phyloP scores from a whole-genome alignment of 2,113 vertebrate genomes.

The Ranitomeya variabilis region DNA sequence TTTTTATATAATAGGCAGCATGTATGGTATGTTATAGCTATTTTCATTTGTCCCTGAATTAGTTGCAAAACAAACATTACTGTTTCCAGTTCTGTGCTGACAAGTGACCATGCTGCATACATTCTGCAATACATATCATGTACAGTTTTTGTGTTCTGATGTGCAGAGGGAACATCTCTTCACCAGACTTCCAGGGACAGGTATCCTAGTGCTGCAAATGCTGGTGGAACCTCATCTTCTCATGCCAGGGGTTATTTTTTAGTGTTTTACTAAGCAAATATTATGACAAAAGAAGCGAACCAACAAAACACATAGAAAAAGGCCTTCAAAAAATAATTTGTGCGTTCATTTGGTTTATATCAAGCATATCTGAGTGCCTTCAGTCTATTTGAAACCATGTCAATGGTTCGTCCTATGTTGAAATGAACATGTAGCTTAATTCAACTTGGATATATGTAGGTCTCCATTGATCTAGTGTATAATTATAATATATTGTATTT shows the following conservation, averaged over 20 bases:
- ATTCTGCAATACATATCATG: slow-evolving; percentile 98
- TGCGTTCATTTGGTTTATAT: slow-evolving; percentile 86
- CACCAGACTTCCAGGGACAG: slow-evolving; percentile 77
- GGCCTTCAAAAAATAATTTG: slow-evolving; percentile 73
- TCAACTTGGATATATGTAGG: slow-evolving; percentile 69
- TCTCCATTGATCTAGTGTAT: slow-evolving; percentile 67
- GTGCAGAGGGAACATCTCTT: slow-evolving; percentile 79
- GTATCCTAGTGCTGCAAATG: slow-evolving; percentile 82
- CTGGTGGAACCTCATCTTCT: slow-evolving; percentile 75
- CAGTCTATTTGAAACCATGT: slow-evolving; percentile 84
- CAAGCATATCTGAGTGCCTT: slow-evolving; percentile 91
- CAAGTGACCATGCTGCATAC: slow-evolving; percentile 92
- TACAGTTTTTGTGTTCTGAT: slow-evolving; percentile 94
- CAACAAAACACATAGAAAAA: slow-evolving; percentile 76
- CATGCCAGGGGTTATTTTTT: slow-evolving; percentile 83
- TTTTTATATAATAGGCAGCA: slow-evolving; percentile 92
- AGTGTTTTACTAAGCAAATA: slow-evolving; percentile 75
- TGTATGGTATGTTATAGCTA: slow-evolving; percentile 99
- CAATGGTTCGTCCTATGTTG: slow-evolving; percentile 87
- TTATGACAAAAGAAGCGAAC: slow-evolving; percentile 66
- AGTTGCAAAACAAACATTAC: slow-evolving; percentile 97
- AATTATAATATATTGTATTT: slow-evolving; percentile 69
- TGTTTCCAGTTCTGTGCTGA: slow-evolving; percentile 92
- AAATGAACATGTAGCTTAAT: slow-evolving; percentile 79
- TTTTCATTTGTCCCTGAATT: slow-evolving; percentile 95